Percentiles rank a stretch among this genome's conserved stretches.
These are phyloP conservation scores for Paracanthobrama guichenoti DNA, from an alignment of 2,113 vertebrate genomes.

Conservation along the genomic window DNA sequence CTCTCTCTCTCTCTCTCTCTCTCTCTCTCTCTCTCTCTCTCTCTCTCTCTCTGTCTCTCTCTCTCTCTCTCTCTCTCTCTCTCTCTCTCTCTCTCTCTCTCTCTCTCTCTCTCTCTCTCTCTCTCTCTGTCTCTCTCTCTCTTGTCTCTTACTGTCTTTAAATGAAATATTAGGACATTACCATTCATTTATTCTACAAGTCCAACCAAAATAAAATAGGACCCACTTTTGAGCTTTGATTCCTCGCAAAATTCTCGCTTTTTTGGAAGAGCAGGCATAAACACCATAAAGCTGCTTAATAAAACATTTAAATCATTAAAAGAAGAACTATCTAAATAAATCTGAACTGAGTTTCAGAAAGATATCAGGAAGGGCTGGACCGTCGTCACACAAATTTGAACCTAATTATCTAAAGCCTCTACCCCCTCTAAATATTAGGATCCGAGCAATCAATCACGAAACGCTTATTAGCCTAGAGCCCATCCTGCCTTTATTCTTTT, in stretches of 20 bases:
- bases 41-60: too few species aligned
- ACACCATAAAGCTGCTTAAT: conserved; percentile 21
- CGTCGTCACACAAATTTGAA: neutral
- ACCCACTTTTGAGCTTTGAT: neutral
- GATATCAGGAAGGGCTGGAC: neutral
- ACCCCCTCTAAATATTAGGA: conserved; percentile 40
- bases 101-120: too few species aligned
- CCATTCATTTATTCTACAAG: neutral
- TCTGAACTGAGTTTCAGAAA: conserved; percentile 2
- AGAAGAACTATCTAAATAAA: conserved; percentile 10
- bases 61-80: too few species aligned
- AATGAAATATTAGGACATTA: neutral
- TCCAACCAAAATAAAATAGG: neutral
- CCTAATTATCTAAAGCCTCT: conserved; percentile 11
- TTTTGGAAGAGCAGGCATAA: neutral
- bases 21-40: too few species aligned
- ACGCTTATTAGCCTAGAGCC: conserved; percentile 44
- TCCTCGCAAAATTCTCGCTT: neutral
- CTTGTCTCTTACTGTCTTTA: too few species aligned
- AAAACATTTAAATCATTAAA: conserved; percentile 13
- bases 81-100: too few species aligned
- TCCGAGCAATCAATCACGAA: conserved; percentile 26
- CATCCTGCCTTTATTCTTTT: conserved; percentile 56
- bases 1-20: too few species aligned
- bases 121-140: too few species aligned